These are phyloP conservation scores for Loriculus beryllinus DNA, from an alignment of 2,797 vertebrate genomes.

Conservation along the genomic window DNA sequence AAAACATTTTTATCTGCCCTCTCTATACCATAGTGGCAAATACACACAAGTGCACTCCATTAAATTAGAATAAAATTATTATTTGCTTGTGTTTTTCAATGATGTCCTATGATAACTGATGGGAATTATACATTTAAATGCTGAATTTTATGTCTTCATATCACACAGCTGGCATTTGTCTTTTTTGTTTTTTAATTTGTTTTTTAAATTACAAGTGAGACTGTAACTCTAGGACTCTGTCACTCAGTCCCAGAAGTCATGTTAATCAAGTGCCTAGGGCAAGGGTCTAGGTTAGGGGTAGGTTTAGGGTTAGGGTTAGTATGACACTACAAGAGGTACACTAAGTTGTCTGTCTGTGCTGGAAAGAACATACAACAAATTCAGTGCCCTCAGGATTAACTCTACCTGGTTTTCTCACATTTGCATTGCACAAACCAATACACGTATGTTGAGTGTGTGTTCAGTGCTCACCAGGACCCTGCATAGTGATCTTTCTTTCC, in stretches of 20 bases:
- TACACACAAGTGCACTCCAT: neutral
- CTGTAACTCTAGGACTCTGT: neutral
- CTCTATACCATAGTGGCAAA: neutral
- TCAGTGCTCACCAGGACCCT: neutral
- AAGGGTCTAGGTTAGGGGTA: neutral
- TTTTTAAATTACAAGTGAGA: neutral
- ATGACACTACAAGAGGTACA: neutral
- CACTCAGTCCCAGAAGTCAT: neutral
- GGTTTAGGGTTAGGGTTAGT: neutral
- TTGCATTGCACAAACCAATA: neutral
- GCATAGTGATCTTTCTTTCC: neutral
- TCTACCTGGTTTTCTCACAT: neutral
- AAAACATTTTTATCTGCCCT: neutral
- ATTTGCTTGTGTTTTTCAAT: neutral
- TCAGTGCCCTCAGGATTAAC: neutral
- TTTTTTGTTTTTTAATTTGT: too few species aligned
- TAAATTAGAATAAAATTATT: neutral
- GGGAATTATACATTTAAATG: neutral
- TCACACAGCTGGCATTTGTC: neutral
- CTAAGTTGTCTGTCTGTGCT: neutral
- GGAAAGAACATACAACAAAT: neutral
- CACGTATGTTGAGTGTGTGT: neutral
- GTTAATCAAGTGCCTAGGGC: neutral
- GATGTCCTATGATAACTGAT: neutral
- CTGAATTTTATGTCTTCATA: neutral